A percentile compares a stretch with the other conserved stretches of the same genome.
phyloP scores from a whole-genome alignment of 2,888 invertebrate species.

The Scaptomyza polygonia region DNA sequence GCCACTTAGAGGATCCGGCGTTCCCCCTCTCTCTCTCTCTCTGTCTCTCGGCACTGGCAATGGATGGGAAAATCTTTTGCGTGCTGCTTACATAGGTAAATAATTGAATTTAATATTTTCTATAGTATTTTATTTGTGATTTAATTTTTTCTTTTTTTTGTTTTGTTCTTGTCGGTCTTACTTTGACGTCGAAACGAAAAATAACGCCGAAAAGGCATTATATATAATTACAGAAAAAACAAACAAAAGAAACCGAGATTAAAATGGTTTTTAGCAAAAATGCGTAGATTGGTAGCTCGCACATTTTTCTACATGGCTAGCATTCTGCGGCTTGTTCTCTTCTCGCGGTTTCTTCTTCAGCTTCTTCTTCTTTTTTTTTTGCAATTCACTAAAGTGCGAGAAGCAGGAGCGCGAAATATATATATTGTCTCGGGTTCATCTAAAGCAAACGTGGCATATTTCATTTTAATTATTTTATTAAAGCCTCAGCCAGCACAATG shows the following conservation, averaged over 20 bases:
- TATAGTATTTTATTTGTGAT: conserved; percentile 28
- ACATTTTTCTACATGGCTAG: conserved; percentile 68
- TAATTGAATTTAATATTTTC: conserved; percentile 80
- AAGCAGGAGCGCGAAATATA: conserved; percentile 25
- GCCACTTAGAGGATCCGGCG: conserved; percentile 39
- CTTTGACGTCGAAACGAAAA: conserved; percentile 53
- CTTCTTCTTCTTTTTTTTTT: not conserved
- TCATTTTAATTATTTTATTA: conserved; percentile 77
- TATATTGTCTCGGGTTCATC: conserved; percentile 42
- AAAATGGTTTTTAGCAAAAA: conserved; percentile 43
- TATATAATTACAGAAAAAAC: conserved; percentile 1
- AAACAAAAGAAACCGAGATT: conserved; percentile 29
- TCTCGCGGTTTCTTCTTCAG: conserved; percentile 8
- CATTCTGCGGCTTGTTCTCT: conserved; percentile 54
- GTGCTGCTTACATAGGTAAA: conserved; percentile 52
- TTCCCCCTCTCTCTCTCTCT: too few species aligned
- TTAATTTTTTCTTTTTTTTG: conserved; percentile 48
- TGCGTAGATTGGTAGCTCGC: conserved; percentile 78
- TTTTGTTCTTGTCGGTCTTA: conserved; percentile 69
- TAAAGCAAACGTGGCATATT: conserved; percentile 57
- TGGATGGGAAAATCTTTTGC: conserved; percentile 43
- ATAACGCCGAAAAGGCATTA: not conserved
- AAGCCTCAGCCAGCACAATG: conserved; percentile 48
- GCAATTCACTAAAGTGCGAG: conserved; percentile 56
- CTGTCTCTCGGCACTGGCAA: conserved; percentile 33